Evolutionary conservation across 2,797 vertebrate species (phyloP).

Genomic region (Periparus ater): DNA sequence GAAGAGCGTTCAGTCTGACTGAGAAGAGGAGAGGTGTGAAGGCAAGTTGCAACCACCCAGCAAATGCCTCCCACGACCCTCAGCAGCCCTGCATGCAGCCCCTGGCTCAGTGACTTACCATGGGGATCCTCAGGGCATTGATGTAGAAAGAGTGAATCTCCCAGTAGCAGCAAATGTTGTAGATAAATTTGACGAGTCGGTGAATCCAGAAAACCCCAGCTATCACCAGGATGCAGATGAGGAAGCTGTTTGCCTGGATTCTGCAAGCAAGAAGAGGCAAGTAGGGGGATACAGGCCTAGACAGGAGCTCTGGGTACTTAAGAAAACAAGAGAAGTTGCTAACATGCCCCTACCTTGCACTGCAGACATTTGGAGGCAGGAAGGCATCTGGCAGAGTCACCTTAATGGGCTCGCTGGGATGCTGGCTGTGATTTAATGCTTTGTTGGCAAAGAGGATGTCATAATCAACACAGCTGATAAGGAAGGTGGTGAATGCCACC

Average conservation of each 20-base stretch:
- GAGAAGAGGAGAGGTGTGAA: background rate
- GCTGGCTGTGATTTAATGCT: constrained; percentile 93
- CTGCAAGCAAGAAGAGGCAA: constrained; percentile 70
- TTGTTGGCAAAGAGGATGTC: constrained; percentile 99
- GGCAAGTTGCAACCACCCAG: background rate
- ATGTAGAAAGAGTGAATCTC: constrained; percentile 97
- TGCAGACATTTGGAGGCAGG: constrained; percentile 89
- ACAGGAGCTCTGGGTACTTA: background rate
- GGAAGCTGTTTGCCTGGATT: constrained; percentile 90
- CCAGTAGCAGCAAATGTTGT: constrained; percentile 99
- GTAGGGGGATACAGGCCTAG: background rate
- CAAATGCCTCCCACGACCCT: background rate
- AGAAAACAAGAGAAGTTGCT: background rate
- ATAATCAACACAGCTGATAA: constrained; percentile 98
- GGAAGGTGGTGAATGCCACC: constrained; percentile 95
- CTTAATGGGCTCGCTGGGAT: constrained; percentile 85
- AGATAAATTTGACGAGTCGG: constrained; percentile 94
- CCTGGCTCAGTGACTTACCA: constrained; percentile 80
- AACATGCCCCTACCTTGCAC: constrained; percentile 80
- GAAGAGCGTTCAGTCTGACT: fast-evolving
- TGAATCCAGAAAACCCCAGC: constrained; percentile 98
- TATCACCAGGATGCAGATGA: constrained; percentile 91
- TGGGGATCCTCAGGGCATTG: constrained; percentile 92
- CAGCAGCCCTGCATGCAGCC: fast-evolving
- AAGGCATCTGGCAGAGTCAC: constrained; percentile 97